Percentiles rank a stretch among this genome's conserved stretches.
These are phyloP conservation scores for Mico argentatus DNA, from an alignment of 2,797 vertebrate genomes.

Conservation along the genomic window DNA sequence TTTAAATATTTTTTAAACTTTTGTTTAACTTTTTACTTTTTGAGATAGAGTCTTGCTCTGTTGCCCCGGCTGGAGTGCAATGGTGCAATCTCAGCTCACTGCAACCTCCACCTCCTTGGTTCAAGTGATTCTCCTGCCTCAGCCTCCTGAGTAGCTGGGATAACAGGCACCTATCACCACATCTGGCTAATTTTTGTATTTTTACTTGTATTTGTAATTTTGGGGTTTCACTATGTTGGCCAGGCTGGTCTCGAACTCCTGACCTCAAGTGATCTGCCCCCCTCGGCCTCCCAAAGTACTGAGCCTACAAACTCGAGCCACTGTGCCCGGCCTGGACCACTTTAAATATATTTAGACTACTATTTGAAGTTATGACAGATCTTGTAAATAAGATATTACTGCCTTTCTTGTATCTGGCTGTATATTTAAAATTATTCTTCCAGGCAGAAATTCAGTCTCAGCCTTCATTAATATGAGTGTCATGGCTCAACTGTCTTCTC, in stretches of 20 bases:
- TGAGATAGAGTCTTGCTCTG: too few relatives aligned
- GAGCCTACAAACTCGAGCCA: neutral
- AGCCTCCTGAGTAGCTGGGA: too few relatives aligned
- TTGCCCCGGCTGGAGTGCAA: too few relatives aligned
- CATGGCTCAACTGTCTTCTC: neutral
- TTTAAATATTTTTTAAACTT: neutral
- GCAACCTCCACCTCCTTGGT: too few relatives aligned
- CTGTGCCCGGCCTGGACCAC: neutral
- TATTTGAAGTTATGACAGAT: neutral
- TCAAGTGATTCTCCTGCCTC: too few relatives aligned
- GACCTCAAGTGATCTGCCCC: neutral
- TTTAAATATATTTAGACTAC: neutral
- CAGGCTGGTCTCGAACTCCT: neutral
- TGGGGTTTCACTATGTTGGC: neutral
- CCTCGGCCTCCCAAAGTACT: neutral
- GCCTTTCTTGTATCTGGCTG: neutral
- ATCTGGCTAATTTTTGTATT: too few relatives aligned
- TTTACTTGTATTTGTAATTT: too few relatives aligned
- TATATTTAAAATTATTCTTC: neutral
- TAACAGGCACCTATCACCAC: too few relatives aligned
- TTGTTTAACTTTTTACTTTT: too few relatives aligned
- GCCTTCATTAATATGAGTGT: neutral
- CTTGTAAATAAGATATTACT: neutral
- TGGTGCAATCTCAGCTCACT: too few relatives aligned
- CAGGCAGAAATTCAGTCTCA: neutral